Percentiles rank a stretch among this genome's conserved stretches.
phyloP scores from a whole-genome alignment of 1,140 invertebrate genomes.

The Musca vetustissima region DNA sequence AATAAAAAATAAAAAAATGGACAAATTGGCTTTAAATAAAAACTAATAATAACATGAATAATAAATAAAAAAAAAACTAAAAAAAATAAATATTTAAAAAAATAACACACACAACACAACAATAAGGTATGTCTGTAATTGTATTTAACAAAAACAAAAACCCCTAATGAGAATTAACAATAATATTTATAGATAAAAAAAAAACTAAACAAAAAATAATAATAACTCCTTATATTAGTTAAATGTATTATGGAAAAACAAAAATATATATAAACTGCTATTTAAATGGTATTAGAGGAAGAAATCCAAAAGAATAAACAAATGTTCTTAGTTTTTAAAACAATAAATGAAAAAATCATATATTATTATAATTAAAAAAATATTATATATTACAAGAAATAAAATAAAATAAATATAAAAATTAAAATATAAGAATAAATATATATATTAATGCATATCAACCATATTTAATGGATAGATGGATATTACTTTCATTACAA shows the following conservation, averaged over 20 bases:
- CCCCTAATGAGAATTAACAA: constrained; percentile 30
- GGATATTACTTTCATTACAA: constrained; percentile 27
- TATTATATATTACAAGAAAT: background rate
- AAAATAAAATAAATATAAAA: background rate
- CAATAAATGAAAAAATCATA: background rate
- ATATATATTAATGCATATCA: constrained; percentile 14
- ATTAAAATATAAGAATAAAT: background rate
- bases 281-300: constrained; percentile 13
- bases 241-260: constrained; percentile 6
- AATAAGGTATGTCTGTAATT: constrained; percentile 34
- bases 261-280: background rate
- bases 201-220: constrained; percentile 13
- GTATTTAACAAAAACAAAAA: constrained; percentile 18
- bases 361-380: no score
- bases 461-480: constrained; percentile 12
- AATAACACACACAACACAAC: constrained; percentile 40
- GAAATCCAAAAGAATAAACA: background rate
- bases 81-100: background rate
- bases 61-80: constrained; percentile 3
- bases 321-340: constrained; percentile 8
- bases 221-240: constrained; percentile 11
- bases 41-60: no score
- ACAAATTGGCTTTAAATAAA: constrained; percentile 30
- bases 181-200: constrained; percentile 10
- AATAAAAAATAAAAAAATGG: constrained; percentile 30